Base-by-base conservation (phyloP, 2,797 vertebrate genomes). In the Cossypha dichroa region DNA sequence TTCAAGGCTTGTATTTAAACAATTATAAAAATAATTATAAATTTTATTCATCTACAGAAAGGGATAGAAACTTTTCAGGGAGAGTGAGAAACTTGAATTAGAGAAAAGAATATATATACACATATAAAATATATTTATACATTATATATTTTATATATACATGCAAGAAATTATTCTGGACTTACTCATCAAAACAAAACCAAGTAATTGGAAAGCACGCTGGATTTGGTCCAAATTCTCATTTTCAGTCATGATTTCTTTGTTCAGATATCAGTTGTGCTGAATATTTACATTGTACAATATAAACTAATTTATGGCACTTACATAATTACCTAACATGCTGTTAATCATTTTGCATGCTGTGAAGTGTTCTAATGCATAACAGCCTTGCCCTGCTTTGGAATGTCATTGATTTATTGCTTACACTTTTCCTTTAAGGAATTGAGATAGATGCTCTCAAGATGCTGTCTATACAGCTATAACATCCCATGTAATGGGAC, bases 321-420 rank as follows among this genome's bases (percentile, higher is more conserved):
- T 97, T 97, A 96, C 94, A 94, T 97, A 96, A 97, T 96, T 96
- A 95, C 75, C 84, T 97, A 95, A 93, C 70, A 95, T 94, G 81
- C 49, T 97, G 90, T 97, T 97, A 98, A 97, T 98, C 89, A 97
- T 93, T 77, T 85, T 94, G 52, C 88, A 88, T 95, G 82, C 76
- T 97, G 69, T 94, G 95, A 97, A 96, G 95, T 92, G 85, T 84
- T 94, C 56, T 92, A 96, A 96, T 22, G 11, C 92, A 41, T 40
- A 91, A 64, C 48, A 93, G 72, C 54, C n/a, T 55, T 85, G 84
- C 75, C 77, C 41, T 89, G 40, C 17, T 89, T 93, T 93, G 85
- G 40, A 94, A 90, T 56, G n/a, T 15, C 78, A 90, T 91, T 91
- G 94, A 79, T 69, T 95, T 82, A 94, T 85, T 85, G 58, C 79